phyloP scores from a whole-genome alignment of 2,888 invertebrate species.

The Drosophila kambysellisi region DNA sequence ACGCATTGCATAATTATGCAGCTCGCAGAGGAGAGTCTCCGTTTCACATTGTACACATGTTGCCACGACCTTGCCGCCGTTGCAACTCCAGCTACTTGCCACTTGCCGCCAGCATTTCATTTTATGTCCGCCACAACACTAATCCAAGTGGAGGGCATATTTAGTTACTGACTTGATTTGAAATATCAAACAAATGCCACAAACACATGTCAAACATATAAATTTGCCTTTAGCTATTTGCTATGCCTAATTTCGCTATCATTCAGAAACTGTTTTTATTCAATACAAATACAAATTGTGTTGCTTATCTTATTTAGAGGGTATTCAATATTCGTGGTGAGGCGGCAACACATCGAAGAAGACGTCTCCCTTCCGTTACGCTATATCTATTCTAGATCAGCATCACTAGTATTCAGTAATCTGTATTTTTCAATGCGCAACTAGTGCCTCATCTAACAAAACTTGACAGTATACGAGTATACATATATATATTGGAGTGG shows the following conservation, averaged over 20 bases:
- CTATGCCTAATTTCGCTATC: neutral
- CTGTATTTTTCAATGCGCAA: no score
- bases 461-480: neutral
- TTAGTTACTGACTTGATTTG: neutral
- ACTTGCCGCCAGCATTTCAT: conserved; percentile 13
- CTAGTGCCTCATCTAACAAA: neutral
- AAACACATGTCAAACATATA: neutral
- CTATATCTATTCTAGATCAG: no score
- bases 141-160: neutral
- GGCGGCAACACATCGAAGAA: no score
- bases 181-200: neutral
- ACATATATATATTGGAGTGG: neutral
- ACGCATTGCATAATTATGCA: conserved; percentile 71
- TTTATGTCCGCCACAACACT: conserved; percentile 8
- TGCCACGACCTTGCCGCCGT: neutral
- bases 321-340: neutral
- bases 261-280: neutral
- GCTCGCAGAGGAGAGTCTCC: conserved; percentile 21
- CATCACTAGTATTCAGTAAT: no score
- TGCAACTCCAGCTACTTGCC: conserved; percentile 18
- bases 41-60: conserved; percentile 24
- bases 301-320: neutral
- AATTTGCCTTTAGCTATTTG: neutral
- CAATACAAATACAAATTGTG: neutral
- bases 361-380: neutral